Percentiles rank a stretch among this genome's conserved stretches.
Conservation (phyloP, 1,140 invertebrate species). For the Drosophila triauraria region DNA sequence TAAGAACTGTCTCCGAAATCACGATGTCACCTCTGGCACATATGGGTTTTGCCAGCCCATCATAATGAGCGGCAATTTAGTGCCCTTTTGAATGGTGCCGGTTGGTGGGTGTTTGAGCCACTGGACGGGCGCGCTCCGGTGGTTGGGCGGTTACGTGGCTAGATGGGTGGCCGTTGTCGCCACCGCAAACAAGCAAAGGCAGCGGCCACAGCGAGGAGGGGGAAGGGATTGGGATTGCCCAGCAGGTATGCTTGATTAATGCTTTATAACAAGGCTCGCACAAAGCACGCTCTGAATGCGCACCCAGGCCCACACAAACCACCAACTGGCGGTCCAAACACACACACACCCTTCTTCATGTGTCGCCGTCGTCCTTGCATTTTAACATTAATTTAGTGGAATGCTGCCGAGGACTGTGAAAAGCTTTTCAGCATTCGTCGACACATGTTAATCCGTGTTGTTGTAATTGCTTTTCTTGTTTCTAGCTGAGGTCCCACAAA, state of each 20-base stretch:
- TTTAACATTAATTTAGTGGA: slow-evolving; percentile 83
- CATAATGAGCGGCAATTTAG: slow-evolving; percentile 82
- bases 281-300: slow-evolving; percentile 32
- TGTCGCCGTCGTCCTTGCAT: slow-evolving; percentile 56
- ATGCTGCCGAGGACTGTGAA: slow-evolving; percentile 60
- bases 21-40: slow-evolving; percentile 21
- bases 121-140: slow-evolving; percentile 23
- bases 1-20: neutral
- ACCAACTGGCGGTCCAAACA: slow-evolving; percentile 38
- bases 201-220: slow-evolving; percentile 49
- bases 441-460: slow-evolving; percentile 75
- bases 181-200: slow-evolving; percentile 81
- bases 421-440: slow-evolving; percentile 69
- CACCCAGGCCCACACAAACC: slow-evolving; percentile 43
- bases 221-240: slow-evolving; percentile 36
- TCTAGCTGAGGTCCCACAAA: slow-evolving; percentile 3
- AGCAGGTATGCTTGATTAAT: slow-evolving; percentile 84
- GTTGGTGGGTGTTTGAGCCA: slow-evolving; percentile 31
- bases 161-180: slow-evolving; percentile 56
- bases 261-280: slow-evolving; percentile 75
- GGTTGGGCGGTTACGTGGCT: slow-evolving; percentile 27
- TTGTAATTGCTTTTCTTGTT: slow-evolving; percentile 34
- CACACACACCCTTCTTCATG: slow-evolving; percentile 20
- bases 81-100: slow-evolving; percentile 49
- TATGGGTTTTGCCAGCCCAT: slow-evolving; percentile 53